phyloP scores from a whole-genome alignment of 1,140 invertebrate genomes.

The Diabrotica undecimpunctata region DNA sequence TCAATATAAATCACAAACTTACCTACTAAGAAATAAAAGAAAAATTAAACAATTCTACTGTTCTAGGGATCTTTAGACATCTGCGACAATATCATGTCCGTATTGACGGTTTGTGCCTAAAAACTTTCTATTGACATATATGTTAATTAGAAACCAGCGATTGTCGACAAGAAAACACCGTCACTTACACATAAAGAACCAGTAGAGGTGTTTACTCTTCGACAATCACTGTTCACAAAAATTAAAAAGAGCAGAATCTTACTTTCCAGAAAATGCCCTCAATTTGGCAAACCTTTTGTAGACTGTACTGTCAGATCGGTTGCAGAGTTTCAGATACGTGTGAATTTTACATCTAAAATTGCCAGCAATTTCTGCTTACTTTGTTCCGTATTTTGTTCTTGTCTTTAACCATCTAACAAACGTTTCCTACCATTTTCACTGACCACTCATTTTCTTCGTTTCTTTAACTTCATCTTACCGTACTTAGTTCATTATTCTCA shows the following conservation, averaged over 20 bases:
- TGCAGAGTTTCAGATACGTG: too few relatives aligned
- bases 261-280: neutral
- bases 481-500: too few relatives aligned
- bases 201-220: neutral
- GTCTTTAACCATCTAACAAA: too few relatives aligned
- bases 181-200: neutral
- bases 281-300: too few relatives aligned
- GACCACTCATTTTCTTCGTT: too few relatives aligned
- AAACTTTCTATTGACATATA: conserved; percentile 46
- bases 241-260: conserved; percentile 27
- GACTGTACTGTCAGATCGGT: too few relatives aligned
- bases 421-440: too few relatives aligned
- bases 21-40: conserved; percentile 23
- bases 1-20: conserved; percentile 42
- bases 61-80: conserved; percentile 5
- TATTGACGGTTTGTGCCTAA: conserved; percentile 6
- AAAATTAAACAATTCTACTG: conserved; percentile 15
- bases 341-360: too few relatives aligned
- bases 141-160: conserved; percentile 42
- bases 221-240: neutral
- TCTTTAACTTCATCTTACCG: too few relatives aligned
- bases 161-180: conserved; percentile 4
- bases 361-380: too few relatives aligned
- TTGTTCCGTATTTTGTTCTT: too few relatives aligned
- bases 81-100: neutral